Conservation (phyloP, 2,888 invertebrate species). For the Ypsolopha sequella region DNA sequence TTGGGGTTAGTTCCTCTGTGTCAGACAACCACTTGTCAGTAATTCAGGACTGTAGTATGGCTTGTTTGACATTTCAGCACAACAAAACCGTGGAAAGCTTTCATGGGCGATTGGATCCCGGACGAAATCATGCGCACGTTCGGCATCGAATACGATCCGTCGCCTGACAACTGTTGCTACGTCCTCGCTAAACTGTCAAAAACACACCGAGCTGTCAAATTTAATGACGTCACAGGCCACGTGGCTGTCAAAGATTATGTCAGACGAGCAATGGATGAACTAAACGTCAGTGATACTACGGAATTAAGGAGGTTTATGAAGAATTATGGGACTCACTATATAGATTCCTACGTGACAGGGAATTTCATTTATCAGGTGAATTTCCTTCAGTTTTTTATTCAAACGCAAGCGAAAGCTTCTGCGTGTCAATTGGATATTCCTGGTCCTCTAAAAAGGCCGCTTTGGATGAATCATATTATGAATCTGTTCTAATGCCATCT, state of each 20-base stretch:
- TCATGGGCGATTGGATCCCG: constrained; percentile 86
- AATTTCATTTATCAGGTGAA: constrained; percentile 89
- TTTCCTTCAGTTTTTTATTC: too few species aligned
- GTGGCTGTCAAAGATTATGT: constrained; percentile 76
- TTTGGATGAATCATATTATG: too few species aligned
- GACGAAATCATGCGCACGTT: constrained; percentile 85
- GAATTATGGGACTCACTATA: constrained; percentile 89
- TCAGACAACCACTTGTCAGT: not conserved
- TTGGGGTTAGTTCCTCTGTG: constrained; percentile 72
- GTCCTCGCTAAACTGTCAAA: constrained; percentile 76
- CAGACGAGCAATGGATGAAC: constrained; percentile 70
- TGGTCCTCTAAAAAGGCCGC: too few species aligned
- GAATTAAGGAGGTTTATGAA: constrained; percentile 84
- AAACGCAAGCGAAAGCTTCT: too few species aligned
- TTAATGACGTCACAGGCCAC: constrained; percentile 69
- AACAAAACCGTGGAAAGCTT: constrained; percentile 87
- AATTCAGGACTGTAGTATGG: not conserved
- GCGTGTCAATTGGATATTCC: too few species aligned
- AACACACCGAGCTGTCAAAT: constrained; percentile 75
- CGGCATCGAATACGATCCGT: constrained; percentile 75
- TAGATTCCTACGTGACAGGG: constrained; percentile 87
- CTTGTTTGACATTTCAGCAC: constrained; percentile 33
- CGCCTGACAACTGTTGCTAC: constrained; percentile 82
- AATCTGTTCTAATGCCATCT: too few species aligned
- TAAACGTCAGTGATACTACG: constrained; percentile 76